Conservation (phyloP, 1,140 invertebrate genomes). For the Pissodes strobi region DNA sequence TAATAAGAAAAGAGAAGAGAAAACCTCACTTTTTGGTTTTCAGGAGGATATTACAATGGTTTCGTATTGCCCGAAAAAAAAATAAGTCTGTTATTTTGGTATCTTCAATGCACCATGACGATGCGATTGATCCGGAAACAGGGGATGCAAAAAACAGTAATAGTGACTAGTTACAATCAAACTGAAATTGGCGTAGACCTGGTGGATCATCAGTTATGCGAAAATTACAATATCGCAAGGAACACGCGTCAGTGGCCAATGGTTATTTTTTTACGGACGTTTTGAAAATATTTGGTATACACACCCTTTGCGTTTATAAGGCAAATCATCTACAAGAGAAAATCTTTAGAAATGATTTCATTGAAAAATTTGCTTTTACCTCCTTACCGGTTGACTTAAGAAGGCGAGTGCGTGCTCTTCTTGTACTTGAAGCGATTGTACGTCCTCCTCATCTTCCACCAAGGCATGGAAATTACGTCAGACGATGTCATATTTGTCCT, state of each 20-base stretch:
- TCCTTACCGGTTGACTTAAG: neutral
- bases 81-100: conserved; percentile 42
- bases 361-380: neutral
- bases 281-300: conserved; percentile 46
- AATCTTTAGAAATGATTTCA: too few relatives aligned
- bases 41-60: conserved; percentile 36
- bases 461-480: neutral
- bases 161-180: conserved; percentile 48
- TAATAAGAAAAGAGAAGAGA: conserved; percentile 20
- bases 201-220: conserved; percentile 54
- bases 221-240: conserved; percentile 49
- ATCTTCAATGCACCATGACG: conserved; percentile 43
- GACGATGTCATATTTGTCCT: neutral
- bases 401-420: neutral
- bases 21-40: conserved; percentile 40
- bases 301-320: conserved; percentile 4
- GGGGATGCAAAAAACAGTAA: conserved; percentile 47
- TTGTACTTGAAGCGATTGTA: conserved; percentile 2
- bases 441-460: neutral
- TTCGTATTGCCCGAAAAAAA: conserved; percentile 46
- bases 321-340: too few relatives aligned
- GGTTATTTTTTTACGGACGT: conserved; percentile 35
- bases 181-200: conserved; percentile 57
- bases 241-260: conserved; percentile 33
- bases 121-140: conserved; percentile 37